Evolutionary conservation across 2,113 vertebrate species (phyloP), one percentile per base, ranked within the genome.

Genomic region (Gobio gobio): DNA sequence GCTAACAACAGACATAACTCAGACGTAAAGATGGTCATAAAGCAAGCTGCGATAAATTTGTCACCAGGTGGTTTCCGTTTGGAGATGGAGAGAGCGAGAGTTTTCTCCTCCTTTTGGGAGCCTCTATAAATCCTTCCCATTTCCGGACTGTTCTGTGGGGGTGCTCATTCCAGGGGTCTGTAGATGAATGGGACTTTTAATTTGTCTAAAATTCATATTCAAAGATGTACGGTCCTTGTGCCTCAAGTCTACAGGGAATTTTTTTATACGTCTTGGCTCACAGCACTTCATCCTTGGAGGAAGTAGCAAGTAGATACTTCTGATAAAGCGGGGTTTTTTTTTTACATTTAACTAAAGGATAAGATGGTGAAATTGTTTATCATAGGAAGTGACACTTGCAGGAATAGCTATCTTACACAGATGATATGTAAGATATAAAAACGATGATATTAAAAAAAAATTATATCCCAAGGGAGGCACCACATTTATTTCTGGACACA

Each of bases 61-160:
- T 83, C 87, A 85, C 92, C 93, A 94, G 92, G 93, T 94, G 93
- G 93, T 94, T 94, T 93, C 88, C 90, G 89, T 90, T 92, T 88
- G 66, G 87, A 82, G 88, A 89, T 80, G 87, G 86, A 75, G 43
- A 33, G 70, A 61, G 56, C 2, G 16, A 47, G 45, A 49, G 43
- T 58, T 56, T 58, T 77, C 85, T 47, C 59, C 56, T 83, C 64
- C 75, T 86, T 81, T 54, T 54, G 81, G 87, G 70, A 82, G 59
- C 78, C 51, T 85, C 49, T 83, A 86, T 92, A 93, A 93, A 93
- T 89, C 89, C 85, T 90, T 83, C 61, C 82, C 77, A 76, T 88
- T 92, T 94, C 90, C 88, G 80, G 58, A 82, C 78, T 77, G 70
- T 89, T 87, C 85, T 79, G 85, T 85, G 43, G 86, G 36, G 87